Base-by-base conservation (phyloP, 2,797 vertebrate species). In the Thripadectes ignobilis region DNA sequence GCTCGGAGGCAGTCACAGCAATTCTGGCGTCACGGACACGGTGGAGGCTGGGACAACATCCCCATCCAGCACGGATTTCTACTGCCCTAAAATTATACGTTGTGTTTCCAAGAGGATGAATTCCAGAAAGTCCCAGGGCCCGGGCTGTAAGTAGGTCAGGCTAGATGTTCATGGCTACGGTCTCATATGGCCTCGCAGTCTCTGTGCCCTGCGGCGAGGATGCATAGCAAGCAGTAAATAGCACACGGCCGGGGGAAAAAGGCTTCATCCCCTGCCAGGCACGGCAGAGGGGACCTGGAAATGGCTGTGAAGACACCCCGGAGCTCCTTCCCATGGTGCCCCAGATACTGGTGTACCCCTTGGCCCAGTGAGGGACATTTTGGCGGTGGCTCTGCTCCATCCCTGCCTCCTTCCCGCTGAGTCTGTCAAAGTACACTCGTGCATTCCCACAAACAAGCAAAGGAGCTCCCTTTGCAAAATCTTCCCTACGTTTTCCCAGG, bases 91-190 rank as follows among this genome's bases (percentile, higher is more conserved):
- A 89, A 93, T 71, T 13, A 18, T 8, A 52, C 6, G 2, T 39
- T 29, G 85, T 62, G 55, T 16, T 86, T 95, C 55, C 14, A 45
- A 88, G 63, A 95, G 95, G 93, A 96, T 85, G 93, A 39, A 89
- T 81, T 71, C 72, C 93, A 78, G 38, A 51, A 90, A 58, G 95
- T 94, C 92, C 96, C 94, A 76, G 85, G 85, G 93, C 92, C 89
- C 7, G 3, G 61, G 68, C 84, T 95, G 79, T 94, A 95, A 95
- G 92, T 94, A 96, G 96, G 93, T 95, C 95, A 95, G 96, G 67
- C 67, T 73, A 39, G 94, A 92, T 80, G 94, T 32, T 92, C 95
- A 82, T 69, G 74, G 1, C 95, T 87, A 48, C 16, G 49, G 38
- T 94, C 93, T 92, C 92, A 5, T 74, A 65, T 12, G 65, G 92